Evolutionary conservation across 2,797 vertebrate genomes (phyloP).

Genomic region (Microhierax caerulescens): DNA sequence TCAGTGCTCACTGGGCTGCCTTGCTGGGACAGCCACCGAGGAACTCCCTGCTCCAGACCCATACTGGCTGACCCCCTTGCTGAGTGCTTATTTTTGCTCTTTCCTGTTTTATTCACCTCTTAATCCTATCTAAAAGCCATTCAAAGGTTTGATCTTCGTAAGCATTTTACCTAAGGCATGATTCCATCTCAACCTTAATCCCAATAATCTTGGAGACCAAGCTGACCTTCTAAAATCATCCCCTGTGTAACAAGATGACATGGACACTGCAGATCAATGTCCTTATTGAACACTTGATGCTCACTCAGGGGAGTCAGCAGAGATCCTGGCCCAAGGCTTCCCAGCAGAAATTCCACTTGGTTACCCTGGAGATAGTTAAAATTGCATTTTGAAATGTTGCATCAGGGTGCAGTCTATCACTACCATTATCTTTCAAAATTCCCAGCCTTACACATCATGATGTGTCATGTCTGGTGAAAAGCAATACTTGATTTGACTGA

Average conservation of each 20-base stretch:
- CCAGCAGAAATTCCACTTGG: background rate
- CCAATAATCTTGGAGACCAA: slow-evolving; percentile 25
- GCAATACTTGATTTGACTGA: slow-evolving; percentile 48
- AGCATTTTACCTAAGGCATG: slow-evolving; percentile 48
- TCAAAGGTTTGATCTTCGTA: slow-evolving; percentile 17
- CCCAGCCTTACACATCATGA: slow-evolving; percentile 59
- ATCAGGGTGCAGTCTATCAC: slow-evolving; percentile 37
- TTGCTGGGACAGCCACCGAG: background rate
- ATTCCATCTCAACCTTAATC: slow-evolving; percentile 52
- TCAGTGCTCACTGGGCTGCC: background rate
- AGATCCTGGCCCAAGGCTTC: slow-evolving; percentile 4
- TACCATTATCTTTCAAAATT: slow-evolving; percentile 50
- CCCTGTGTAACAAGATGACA: background rate
- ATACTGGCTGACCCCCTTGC: background rate
- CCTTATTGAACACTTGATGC: background rate
- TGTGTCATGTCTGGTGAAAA: slow-evolving; percentile 63
- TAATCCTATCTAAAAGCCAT: slow-evolving; percentile 55
- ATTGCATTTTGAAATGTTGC: slow-evolving; percentile 29
- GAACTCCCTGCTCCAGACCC: background rate
- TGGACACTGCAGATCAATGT: background rate
- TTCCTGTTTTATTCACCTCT: slow-evolving; percentile 34
- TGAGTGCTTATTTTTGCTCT: background rate
- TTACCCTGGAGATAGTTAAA: background rate
- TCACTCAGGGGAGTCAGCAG: background rate
- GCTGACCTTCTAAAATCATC: slow-evolving; percentile 1